phyloP scores from a whole-genome alignment of 2,888 invertebrate genomes.

The Onthophagus sagittarius region DNA sequence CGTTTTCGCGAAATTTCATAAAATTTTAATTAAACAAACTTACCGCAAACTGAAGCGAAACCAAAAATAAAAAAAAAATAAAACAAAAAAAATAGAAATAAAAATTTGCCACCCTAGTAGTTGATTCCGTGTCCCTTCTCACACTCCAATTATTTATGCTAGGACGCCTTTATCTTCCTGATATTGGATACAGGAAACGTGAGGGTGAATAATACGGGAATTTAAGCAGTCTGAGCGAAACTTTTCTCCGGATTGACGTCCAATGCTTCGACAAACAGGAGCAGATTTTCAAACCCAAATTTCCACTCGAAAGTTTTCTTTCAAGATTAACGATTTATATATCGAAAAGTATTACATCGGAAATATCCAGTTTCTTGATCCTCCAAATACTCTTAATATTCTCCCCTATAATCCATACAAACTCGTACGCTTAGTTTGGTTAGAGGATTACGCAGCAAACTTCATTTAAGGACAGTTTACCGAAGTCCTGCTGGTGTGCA shows the following conservation, averaged over 20 bases:
- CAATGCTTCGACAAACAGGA: neutral
- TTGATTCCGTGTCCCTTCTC: neutral
- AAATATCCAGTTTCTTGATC: neutral
- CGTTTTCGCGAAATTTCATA: neutral
- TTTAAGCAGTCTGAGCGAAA: neutral
- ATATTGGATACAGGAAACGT: slow-evolving; percentile 8
- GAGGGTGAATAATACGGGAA: slow-evolving; percentile 11
- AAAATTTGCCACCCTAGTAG: neutral
- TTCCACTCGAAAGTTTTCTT: neutral
- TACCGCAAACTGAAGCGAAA: too few species aligned
- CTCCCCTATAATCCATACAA: neutral
- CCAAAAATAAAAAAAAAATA: neutral
- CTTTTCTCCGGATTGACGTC: neutral
- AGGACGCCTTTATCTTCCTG: neutral
- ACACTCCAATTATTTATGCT: neutral
- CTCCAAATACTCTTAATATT: neutral
- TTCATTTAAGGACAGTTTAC: neutral
- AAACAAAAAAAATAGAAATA: neutral
- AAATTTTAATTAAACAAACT: neutral
- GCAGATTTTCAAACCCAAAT: neutral
- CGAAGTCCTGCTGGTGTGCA: neutral
- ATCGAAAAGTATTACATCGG: neutral
- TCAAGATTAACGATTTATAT: neutral
- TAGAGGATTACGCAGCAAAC: neutral
- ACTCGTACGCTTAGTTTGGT: neutral